phyloP scores from a whole-genome alignment of 2,113 vertebrate species.

The Notarius quadriscutis region DNA sequence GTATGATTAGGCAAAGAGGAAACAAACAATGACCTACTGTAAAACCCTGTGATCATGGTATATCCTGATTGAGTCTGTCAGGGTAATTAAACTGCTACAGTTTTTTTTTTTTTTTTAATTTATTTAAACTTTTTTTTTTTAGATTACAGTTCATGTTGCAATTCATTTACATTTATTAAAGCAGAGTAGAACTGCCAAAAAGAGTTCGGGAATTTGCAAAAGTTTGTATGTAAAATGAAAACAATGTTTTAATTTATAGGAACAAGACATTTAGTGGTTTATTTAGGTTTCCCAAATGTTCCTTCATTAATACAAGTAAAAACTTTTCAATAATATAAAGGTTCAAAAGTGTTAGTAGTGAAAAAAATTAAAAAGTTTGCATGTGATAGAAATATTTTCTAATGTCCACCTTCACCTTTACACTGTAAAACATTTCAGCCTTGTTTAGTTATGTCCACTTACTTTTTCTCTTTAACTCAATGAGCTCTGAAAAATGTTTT shows the following conservation, averaged over 20 bases:
- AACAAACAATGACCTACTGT: neutral
- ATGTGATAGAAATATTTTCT: neutral
- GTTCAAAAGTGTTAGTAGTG: neutral
- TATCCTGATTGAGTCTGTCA: neutral
- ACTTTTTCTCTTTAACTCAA: too few species aligned
- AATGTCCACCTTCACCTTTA: neutral
- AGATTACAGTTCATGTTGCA: slow-evolving; percentile 43
- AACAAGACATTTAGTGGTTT: neutral
- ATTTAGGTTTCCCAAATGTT: neutral
- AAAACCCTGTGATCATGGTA: neutral
- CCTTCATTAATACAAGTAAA: neutral
- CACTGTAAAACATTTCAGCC: too few species aligned
- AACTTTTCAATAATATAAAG: neutral
- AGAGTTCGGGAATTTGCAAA: slow-evolving; percentile 13
- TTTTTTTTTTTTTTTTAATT: too few species aligned
- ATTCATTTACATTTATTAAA: slow-evolving; percentile 55
- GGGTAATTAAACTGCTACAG: slow-evolving; percentile 51
- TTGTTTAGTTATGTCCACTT: too few species aligned
- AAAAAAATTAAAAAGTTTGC: neutral
- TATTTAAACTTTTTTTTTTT: slow-evolving; percentile 49
- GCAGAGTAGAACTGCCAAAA: neutral
- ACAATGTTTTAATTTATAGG: neutral
- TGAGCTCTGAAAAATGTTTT: too few species aligned
- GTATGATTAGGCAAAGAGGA: neutral
- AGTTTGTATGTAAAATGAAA: neutral